These are phyloP conservation scores for Sander vitreus DNA, from an alignment of 2,113 vertebrate genomes.

Conservation along the genomic window DNA sequence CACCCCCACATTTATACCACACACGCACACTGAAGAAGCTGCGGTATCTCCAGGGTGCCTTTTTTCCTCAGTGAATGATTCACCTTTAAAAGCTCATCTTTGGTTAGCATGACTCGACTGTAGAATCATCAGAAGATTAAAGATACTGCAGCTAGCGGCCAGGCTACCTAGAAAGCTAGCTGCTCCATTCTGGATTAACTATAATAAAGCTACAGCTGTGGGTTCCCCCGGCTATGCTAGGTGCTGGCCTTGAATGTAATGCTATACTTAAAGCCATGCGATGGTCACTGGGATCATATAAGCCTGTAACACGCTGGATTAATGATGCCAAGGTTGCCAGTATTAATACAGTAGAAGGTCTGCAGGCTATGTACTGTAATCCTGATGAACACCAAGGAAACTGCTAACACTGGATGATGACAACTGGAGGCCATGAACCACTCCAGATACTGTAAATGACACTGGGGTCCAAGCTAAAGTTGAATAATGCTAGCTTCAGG, in stretches of 20 bases:
- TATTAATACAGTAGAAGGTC: slow-evolving; percentile 57
- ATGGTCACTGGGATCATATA: slow-evolving; percentile 62
- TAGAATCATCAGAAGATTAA: slow-evolving; percentile 75
- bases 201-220: slow-evolving; percentile 49
- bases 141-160: slow-evolving; percentile 50
- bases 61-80: slow-evolving; percentile 35
- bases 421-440: slow-evolving; percentile 58
- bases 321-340: slow-evolving; percentile 70
- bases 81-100: slow-evolving; percentile 53
- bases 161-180: slow-evolving; percentile 35
- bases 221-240: slow-evolving; percentile 39
- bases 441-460: slow-evolving; percentile 45
- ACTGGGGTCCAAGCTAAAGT: slow-evolving; percentile 52
- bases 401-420: slow-evolving; percentile 60
- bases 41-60: slow-evolving; percentile 65
- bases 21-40: slow-evolving; percentile 14
- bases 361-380: slow-evolving; percentile 57
- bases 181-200: slow-evolving; percentile 49
- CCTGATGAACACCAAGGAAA: slow-evolving; percentile 57
- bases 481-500: slow-evolving; percentile 66
- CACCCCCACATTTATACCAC: slow-evolving; percentile 61
- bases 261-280: slow-evolving; percentile 49
- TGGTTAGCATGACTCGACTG: slow-evolving; percentile 73
- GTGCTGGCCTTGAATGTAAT: slow-evolving; percentile 59
- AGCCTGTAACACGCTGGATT: slow-evolving; percentile 77